Conservation (phyloP, 1,140 invertebrate species). For the Oreohelix idahoensis region DNA sequence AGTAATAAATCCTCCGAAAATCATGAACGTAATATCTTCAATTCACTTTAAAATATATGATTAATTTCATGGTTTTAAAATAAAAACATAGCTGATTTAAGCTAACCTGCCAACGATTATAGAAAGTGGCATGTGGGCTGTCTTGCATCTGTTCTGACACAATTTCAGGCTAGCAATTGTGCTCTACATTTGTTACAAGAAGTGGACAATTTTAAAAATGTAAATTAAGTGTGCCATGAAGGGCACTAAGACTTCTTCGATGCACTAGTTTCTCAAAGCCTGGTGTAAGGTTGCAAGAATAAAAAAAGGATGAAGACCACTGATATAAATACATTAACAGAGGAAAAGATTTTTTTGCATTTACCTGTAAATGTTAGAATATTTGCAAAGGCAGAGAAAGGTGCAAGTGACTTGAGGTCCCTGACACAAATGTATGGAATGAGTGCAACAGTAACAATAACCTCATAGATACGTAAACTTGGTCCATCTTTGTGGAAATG, state of each 20-base stretch:
- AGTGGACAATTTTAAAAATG: neutral
- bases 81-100: too few species aligned
- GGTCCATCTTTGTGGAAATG: neutral
- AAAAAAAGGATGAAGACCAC: neutral
- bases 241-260: neutral
- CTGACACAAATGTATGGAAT: constrained; percentile 75
- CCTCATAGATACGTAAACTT: constrained; percentile 48
- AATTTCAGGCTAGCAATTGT: too few species aligned
- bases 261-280: neutral
- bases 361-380: constrained; percentile 55
- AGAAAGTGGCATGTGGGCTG: too few species aligned
- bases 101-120: too few species aligned
- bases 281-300: neutral
- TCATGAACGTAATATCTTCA: too few species aligned
- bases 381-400: constrained; percentile 86
- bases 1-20: too few species aligned
- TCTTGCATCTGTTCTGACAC: too few species aligned
- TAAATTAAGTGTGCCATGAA: too few species aligned
- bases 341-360: neutral
- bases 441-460: constrained; percentile 54
- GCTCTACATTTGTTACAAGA: too few species aligned
- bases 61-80: too few species aligned
- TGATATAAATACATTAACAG: neutral
- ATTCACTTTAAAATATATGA: too few species aligned
- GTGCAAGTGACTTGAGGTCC: constrained; percentile 86